Evolutionary conservation across 2,888 invertebrate genomes (phyloP).

Genomic region (Ischnus inquisitorius): DNA sequence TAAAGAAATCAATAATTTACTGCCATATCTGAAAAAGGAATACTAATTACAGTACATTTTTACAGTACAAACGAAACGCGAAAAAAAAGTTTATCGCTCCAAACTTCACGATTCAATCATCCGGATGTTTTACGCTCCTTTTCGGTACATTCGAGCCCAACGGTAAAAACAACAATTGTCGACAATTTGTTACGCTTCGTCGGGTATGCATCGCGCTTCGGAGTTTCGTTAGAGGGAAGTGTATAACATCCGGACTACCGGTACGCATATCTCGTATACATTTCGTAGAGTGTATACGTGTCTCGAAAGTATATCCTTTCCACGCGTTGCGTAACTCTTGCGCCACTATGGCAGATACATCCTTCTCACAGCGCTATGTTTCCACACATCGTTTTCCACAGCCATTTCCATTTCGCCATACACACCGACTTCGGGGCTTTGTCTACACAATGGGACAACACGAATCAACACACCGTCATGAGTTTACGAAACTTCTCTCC

Average conservation of each 20-base stretch:
- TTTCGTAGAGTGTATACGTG: conserved; percentile 4
- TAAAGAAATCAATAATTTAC: too few relatives aligned
- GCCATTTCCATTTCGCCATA: conserved; percentile 14
- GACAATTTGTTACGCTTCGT: not conserved
- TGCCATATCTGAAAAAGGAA: too few relatives aligned
- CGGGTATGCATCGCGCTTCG: conserved; percentile 1
- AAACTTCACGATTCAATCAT: too few relatives aligned
- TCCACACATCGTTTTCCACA: conserved; percentile 23
- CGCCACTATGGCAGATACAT: not conserved
- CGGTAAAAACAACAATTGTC: not conserved
- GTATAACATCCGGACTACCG: not conserved
- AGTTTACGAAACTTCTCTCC: conserved; percentile 15
- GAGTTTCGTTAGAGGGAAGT: not conserved
- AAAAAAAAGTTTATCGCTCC: too few relatives aligned
- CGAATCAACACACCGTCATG: conserved; percentile 18
- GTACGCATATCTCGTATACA: not conserved
- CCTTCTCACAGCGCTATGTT: conserved; percentile 18
- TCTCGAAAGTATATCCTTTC: conserved; percentile 31
- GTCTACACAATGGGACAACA: not conserved
- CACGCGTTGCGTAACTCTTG: conserved; percentile 15
- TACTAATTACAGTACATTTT: too few relatives aligned
- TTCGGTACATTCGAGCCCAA: not conserved
- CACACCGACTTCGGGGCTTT: conserved; percentile 11
- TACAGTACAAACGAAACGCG: too few relatives aligned
- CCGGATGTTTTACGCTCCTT: too few relatives aligned